Percentiles rank a stretch among this genome's conserved stretches.
phyloP scores from a whole-genome alignment of 2,797 vertebrate species.

The Morus bassanus region DNA sequence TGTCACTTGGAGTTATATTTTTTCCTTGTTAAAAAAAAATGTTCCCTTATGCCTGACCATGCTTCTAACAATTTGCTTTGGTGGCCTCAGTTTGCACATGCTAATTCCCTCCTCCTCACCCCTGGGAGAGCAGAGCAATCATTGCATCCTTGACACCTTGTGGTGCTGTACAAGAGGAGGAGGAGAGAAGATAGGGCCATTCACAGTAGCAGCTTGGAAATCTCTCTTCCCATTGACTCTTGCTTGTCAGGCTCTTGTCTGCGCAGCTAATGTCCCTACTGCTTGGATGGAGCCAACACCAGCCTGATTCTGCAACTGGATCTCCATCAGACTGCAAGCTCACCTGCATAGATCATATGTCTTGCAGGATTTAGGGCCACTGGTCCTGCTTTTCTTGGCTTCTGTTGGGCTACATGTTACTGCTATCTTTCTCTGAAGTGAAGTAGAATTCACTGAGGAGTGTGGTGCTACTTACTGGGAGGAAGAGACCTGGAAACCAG shows the following conservation, averaged over 20 bases:
- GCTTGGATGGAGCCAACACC: neutral
- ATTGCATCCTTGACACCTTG: neutral
- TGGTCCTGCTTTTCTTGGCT: neutral
- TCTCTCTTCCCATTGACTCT: neutral
- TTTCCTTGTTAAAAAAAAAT: neutral
- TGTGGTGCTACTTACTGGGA: neutral
- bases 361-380: neutral
- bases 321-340: neutral
- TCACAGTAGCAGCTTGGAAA: neutral
- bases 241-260: neutral
- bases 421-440: neutral
- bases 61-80: neutral
- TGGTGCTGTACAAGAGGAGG: neutral
- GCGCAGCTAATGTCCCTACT: neutral
- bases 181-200: neutral
- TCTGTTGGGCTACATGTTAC: neutral
- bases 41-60: neutral
- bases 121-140: neutral
- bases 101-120: neutral
- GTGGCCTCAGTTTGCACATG: neutral
- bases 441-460: neutral
- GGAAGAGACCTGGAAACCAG: neutral
- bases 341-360: fast-evolving
- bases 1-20: neutral
- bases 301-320: neutral